Percentiles rank a stretch among this genome's conserved stretches.
phyloP scores from a whole-genome alignment of 2,113 vertebrate species.

The Mionectes macconnelli region DNA sequence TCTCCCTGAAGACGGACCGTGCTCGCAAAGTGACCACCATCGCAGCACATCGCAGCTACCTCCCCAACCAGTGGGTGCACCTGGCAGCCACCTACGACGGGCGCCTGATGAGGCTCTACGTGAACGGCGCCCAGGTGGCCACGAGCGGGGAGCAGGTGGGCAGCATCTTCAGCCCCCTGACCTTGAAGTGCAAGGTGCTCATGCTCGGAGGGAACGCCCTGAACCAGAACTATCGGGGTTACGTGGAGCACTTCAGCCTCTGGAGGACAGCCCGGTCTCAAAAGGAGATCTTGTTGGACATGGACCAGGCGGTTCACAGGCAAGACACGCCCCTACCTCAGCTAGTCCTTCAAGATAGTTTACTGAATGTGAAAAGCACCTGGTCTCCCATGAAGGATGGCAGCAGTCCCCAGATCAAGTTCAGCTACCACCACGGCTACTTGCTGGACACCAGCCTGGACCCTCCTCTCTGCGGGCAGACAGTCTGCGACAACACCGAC shows the following conservation, averaged over 20 bases:
- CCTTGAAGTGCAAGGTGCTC: slow-evolving; percentile 94
- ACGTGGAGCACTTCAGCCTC: slow-evolving; percentile 86
- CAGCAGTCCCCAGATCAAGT: slow-evolving; percentile 80
- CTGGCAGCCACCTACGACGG: slow-evolving; percentile 92
- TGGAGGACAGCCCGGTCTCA: slow-evolving; percentile 90
- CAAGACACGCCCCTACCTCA: slow-evolving; percentile 83
- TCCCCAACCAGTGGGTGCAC: slow-evolving; percentile 90
- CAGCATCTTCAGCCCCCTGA: slow-evolving; percentile 91
- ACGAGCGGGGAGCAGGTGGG: slow-evolving; percentile 92
- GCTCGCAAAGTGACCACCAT: slow-evolving; percentile 93
- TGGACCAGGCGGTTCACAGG: slow-evolving; percentile 78
- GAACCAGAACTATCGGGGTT: slow-evolving; percentile 93
- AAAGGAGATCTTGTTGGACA: slow-evolving; percentile 86
- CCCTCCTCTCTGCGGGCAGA: slow-evolving; percentile 93
- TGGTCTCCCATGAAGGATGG: slow-evolving; percentile 95
- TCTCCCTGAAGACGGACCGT: slow-evolving; percentile 96
- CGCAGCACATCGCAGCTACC: slow-evolving; percentile 86
- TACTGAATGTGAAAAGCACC: slow-evolving; percentile 85
- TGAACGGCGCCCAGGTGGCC: slow-evolving; percentile 93
- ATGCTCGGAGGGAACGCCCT: slow-evolving; percentile 92
- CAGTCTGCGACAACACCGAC: slow-evolving; percentile 88
- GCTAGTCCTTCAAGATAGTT: slow-evolving; percentile 91
- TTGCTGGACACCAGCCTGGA: slow-evolving; percentile 88
- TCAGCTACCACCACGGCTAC: slow-evolving; percentile 72
- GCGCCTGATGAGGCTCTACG: slow-evolving; percentile 90